Evolutionary conservation across 2,113 vertebrate genomes (phyloP), one percentile per base, ranked within the genome.

Genomic region (Pavo muticus): DNA sequence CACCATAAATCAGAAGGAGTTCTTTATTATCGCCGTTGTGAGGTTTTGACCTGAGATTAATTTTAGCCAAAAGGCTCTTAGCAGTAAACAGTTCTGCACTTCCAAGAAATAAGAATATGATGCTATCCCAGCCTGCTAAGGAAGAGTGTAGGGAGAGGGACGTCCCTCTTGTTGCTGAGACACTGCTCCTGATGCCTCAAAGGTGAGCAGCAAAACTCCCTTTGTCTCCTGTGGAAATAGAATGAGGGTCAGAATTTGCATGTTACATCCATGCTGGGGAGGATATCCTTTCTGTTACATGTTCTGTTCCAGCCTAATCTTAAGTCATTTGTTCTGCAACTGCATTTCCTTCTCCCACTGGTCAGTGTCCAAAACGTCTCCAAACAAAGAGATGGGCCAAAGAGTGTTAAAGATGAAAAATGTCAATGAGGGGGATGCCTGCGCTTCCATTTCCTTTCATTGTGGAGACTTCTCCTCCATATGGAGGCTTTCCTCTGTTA

Each of bases 401-500:
- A 39, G 42, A 35, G 42, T 52, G 30, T 79, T 92, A 91, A 61
- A 90, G 68, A 85, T 65, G 21, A 87, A 88, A 94, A 81, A 70
- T 59, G 12, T 69, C 73, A 63, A 56, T 83, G 61, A 78, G 65
- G 65, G 93, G 75, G 64, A 75, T 77, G 61, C 63, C 47, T 75
- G 69, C 4, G 4, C 52, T 92, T 93, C 91, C 69, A 88, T 91
- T 94, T 94, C 73, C 90, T 96, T 75, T 88, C 82, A 87, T 88
- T 95, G 77, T 95, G 61, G 37, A 93, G 32, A 59, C 85, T 81
- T 91, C 65, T 81, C 82, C 67, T 67, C 73, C 32, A 14, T 40
- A 48, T 64, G 44, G 63, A 88, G 45, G 47, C 45, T 89, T 88
- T 87, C 44, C 79, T 96, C 87, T 95, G 57, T 91, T 89, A 73